phyloP scores from a whole-genome alignment of 1,140 invertebrate species.

The Yoshiicerus persimilis region DNA sequence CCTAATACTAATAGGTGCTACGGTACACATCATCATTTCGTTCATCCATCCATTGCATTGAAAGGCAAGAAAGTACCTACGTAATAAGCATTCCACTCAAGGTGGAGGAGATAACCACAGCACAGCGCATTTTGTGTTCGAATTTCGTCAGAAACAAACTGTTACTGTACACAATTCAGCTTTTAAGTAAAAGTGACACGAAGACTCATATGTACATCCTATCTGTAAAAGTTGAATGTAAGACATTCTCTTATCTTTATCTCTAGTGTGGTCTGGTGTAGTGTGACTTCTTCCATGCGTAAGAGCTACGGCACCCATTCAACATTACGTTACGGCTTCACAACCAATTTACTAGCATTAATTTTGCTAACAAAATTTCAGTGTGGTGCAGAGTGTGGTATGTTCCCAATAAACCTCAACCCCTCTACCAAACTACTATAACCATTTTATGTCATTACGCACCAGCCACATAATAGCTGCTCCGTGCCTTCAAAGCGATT shows the following conservation, averaged over 20 bases:
- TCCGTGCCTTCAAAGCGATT: constrained; percentile 5
- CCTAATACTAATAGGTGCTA: not conserved
- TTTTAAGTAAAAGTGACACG: not conserved
- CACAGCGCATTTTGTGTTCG: not conserved
- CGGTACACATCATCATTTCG: not conserved
- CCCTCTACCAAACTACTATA: not conserved
- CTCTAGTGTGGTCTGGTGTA: not conserved
- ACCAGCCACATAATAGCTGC: constrained; percentile 14
- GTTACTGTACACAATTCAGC: not conserved
- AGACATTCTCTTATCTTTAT: not conserved
- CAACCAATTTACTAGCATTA: not conserved
- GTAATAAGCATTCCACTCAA: not conserved
- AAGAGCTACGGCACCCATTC: not conserved
- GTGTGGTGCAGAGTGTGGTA: not conserved
- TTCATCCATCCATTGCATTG: not conserved
- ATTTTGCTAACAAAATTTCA: constrained; percentile 10
- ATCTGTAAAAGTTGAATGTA: not conserved
- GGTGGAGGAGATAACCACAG: not conserved
- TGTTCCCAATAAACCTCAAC: not conserved
- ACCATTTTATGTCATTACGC: not conserved
- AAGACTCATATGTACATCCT: not conserved
- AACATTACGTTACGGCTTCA: not conserved
- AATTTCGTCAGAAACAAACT: not conserved
- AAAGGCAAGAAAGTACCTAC: not conserved
- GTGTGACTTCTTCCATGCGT: not conserved